Conservation (phyloP, 2,888 invertebrate species). For the Tricholauxania praeusta region DNA sequence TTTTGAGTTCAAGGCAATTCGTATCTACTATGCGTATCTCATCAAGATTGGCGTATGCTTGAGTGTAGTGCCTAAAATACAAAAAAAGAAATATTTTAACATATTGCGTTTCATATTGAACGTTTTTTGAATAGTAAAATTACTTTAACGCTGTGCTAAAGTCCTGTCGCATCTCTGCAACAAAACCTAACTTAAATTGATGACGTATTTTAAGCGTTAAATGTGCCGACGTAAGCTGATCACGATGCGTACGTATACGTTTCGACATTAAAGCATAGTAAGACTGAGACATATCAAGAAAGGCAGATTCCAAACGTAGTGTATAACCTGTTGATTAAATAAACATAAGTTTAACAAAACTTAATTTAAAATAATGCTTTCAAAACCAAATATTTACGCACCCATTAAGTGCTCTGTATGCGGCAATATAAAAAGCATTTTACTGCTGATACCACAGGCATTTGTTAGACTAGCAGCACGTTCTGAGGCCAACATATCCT, state of each 20-base stretch:
- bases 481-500: slow-evolving; percentile 89
- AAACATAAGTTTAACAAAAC: not conserved
- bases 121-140: slow-evolving; percentile 41
- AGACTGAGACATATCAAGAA: slow-evolving; percentile 91
- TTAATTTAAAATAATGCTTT: not conserved
- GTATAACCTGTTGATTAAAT: slow-evolving; percentile 69
- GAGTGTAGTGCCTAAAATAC: slow-evolving; percentile 78
- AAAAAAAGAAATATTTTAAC: not conserved
- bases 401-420: slow-evolving; percentile 87
- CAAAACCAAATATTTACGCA: slow-evolving; percentile 33
- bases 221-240: slow-evolving; percentile 90
- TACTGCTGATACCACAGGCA: slow-evolving; percentile 91
- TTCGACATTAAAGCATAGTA: slow-evolving; percentile 93
- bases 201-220: slow-evolving; percentile 94
- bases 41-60: slow-evolving; percentile 90
- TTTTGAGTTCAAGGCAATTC: slow-evolving; percentile 93
- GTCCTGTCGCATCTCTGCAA: slow-evolving; percentile 94
- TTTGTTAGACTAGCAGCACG: slow-evolving; percentile 90
- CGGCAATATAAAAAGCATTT: slow-evolving; percentile 92
- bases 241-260: slow-evolving; percentile 87
- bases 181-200: slow-evolving; percentile 96
- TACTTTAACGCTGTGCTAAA: slow-evolving; percentile 85
- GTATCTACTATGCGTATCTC: slow-evolving; percentile 91
- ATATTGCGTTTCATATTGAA: not conserved
- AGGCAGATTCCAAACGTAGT: slow-evolving; percentile 88